A percentile compares a stretch with the other conserved stretches of the same genome.
Evolutionary conservation across 2,797 vertebrate genomes (phyloP).

Genomic region (Poecile montanus): DNA sequence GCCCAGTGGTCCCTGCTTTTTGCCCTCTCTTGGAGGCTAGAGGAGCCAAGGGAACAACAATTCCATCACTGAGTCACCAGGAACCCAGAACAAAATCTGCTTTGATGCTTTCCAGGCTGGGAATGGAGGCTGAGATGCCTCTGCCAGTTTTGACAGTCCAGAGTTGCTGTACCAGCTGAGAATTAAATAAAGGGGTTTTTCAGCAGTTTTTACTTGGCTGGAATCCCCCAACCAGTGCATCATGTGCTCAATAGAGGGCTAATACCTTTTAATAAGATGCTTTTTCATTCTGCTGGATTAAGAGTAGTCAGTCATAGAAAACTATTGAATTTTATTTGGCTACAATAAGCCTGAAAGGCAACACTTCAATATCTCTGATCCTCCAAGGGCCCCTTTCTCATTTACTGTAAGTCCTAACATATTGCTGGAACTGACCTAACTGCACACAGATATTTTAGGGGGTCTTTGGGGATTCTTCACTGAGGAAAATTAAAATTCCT

Average conservation of each 20-base stretch:
- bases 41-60: not conserved
- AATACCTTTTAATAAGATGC: slow-evolving; percentile 7
- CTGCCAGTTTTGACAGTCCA: not conserved
- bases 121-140: not conserved
- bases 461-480: not conserved
- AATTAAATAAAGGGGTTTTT: not conserved
- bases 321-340: not conserved
- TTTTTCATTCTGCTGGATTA: slow-evolving; percentile 40
- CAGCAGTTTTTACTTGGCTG: not conserved
- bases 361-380: slow-evolving; percentile 14
- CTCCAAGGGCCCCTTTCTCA: slow-evolving; percentile 42
- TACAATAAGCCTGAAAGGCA: slow-evolving; percentile 12
- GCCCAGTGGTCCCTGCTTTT: not conserved
- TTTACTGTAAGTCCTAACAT: slow-evolving; percentile 37
- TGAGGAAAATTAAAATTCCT: slow-evolving; percentile 12
- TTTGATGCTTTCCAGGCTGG: not conserved
- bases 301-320: slow-evolving; percentile 14
- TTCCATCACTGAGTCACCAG: not conserved
- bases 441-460: not conserved
- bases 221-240: not conserved
- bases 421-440: slow-evolving; percentile 8
- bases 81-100: not conserved
- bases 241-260: not conserved
- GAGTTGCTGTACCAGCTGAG: not conserved
- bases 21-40: not conserved